A percentile compares a stretch with the other conserved stretches of the same genome.
Conservation (phyloP, 64 coral and sea anemone species). For the Stylophora pistillata region DNA sequence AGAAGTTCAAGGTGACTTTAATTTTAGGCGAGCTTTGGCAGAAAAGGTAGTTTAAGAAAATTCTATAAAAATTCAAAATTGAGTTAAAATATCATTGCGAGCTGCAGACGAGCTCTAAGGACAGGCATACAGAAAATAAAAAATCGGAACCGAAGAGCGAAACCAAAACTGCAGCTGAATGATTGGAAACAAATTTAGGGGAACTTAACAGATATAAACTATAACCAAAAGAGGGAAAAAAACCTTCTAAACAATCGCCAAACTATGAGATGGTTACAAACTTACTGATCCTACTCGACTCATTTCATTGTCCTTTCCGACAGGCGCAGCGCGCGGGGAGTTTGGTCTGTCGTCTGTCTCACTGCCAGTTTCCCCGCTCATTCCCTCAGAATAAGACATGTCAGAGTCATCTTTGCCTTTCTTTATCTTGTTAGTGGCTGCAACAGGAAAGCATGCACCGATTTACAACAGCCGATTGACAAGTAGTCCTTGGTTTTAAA, state of each 20-base stretch:
- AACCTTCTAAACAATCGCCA: background rate
- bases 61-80: no score
- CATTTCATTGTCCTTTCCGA: constrained; percentile 67
- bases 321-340: constrained; percentile 65
- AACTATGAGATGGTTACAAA: background rate
- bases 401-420: constrained; percentile 27
- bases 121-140: background rate
- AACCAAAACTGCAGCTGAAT: no score
- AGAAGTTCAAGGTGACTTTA: no score
- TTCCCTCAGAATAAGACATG: constrained; percentile 46
- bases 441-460: background rate
- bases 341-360: constrained; percentile 34
- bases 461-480: background rate
- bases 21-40: no score
- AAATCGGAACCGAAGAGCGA: no score
- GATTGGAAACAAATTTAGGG: no score
- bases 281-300: constrained; percentile 29
- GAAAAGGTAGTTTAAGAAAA: no score
- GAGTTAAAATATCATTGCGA: no score
- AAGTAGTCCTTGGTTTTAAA: no score
- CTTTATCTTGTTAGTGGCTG: background rate
- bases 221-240: no score
- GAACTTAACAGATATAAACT: no score
- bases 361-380: constrained; percentile 27
- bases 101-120: no score